phyloP scores from a whole-genome alignment of 2,797 vertebrate species.

The Aplochiton taeniatus region DNA sequence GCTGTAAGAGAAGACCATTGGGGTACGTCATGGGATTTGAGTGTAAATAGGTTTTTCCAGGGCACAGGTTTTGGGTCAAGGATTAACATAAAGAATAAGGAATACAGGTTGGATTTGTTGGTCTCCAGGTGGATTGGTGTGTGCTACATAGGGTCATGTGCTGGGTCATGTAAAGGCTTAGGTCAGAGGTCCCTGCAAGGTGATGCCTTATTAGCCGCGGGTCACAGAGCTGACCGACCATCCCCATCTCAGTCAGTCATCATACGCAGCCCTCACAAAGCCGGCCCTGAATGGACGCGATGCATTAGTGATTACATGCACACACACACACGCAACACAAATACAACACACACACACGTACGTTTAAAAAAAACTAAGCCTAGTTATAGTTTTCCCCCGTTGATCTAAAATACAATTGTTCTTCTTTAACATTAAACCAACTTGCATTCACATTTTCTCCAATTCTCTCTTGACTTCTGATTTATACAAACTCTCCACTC shows the following conservation, averaged over 20 bases:
- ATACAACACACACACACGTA: too few species aligned
- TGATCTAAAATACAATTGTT: too few species aligned
- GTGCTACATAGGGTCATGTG: constrained; percentile 16
- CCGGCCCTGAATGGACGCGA: neutral
- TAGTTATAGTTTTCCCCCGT: too few species aligned
- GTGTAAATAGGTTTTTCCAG: constrained; percentile 12
- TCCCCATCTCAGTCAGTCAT: constrained; percentile 54
- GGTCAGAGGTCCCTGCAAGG: constrained; percentile 48
- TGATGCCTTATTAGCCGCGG: constrained; percentile 64
- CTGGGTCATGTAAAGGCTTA: constrained; percentile 53
- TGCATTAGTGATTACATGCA: constrained; percentile 30
- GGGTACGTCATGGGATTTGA: constrained; percentile 3
- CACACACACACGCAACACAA: neutral
- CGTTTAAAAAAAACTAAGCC: too few species aligned
- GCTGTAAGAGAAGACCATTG: neutral
- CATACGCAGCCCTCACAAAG: constrained; percentile 30
- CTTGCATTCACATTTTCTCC: neutral
- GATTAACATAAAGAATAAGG: constrained; percentile 28
- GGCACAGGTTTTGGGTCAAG: constrained; percentile 15
- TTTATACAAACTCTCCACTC: constrained; percentile 30
- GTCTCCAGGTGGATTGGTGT: constrained; percentile 9
- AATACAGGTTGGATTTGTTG: constrained; percentile 12
- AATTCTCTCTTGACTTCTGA: constrained; percentile 9
- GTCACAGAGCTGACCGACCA: constrained; percentile 61
- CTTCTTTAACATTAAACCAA: constrained; percentile 34